Base-by-base conservation (phyloP, 2,888 invertebrate genomes). In the Aradus depressus region DNA sequence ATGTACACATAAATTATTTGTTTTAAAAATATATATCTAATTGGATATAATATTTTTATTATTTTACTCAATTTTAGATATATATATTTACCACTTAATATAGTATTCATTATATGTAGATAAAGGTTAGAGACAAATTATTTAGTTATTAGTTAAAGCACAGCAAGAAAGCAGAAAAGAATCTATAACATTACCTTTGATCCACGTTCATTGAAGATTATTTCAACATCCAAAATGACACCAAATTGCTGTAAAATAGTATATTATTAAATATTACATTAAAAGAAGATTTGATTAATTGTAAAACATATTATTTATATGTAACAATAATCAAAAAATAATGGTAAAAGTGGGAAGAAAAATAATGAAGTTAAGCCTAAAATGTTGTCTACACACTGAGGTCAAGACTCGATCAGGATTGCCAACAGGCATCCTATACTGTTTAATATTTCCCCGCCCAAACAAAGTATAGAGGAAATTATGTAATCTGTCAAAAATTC, bases 201-300 rank as follows among this genome's bases (percentile, higher is more conserved):
- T 72, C 97, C 98, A 64, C 97, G 80, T 76, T 98, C 97, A 75
- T 98, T 98, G 80, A 97, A 98, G 72, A 97, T 97, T 67, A 97
- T 98, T 81, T 98, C 97, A 73, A 96, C 97, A 75, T 97, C 97
- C 72, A 96, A 80, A 70, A 98, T 97, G 67, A 87, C 84, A 70
- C 97, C 97, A 76, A 89, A 97, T 85, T 95, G 93, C 92, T 95
- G 80, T 68, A 83, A 81, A 70, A 67, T 65, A 72, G 73, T 71
- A 2, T 25, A 10, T 16, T 47, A 10, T 12, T n/a, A 28, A 51
- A 41, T 39, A 14, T 31, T 31, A 10, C 1, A n/a, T 14, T 25
- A 16, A 10, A 37, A 10, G 8, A 34, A 14, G 12, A 26, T 43
- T 14, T 37, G 8, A 31, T 19, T 32, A 23, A 21, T 42, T 19